These are phyloP conservation scores for Dipodomys spectabilis DNA, from an alignment of 2,113 vertebrate species.

Conservation along the genomic window DNA sequence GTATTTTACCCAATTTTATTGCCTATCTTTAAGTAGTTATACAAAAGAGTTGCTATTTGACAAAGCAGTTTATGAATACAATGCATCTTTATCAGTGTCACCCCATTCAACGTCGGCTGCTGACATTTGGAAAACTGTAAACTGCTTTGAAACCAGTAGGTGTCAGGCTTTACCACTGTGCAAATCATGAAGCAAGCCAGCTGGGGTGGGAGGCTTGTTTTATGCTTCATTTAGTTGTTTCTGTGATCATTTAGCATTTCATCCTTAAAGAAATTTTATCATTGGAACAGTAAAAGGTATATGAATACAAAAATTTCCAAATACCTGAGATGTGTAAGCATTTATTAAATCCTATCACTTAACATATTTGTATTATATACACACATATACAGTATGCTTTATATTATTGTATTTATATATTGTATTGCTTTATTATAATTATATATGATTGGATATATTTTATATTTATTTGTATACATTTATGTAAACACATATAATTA, in stretches of 20 bases:
- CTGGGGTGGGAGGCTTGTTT: neutral
- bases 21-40: neutral
- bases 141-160: slow-evolving; percentile 61
- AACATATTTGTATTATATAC: neutral
- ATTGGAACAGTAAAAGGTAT: neutral
- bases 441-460: no score
- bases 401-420: no score
- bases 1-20: neutral
- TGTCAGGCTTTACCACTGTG: slow-evolving; percentile 54
- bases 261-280: neutral
- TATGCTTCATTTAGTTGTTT: neutral
- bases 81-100: neutral
- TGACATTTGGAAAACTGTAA: neutral
- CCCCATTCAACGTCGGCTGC: no score
- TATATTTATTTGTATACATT: no score
- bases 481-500: no score
- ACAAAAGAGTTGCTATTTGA: no score
- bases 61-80: no score
- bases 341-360: neutral
- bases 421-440: no score
- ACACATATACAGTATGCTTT: no score
- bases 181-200: neutral
- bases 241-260: neutral
- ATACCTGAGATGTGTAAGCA: neutral
- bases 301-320: neutral